Conservation (phyloP, 2,797 vertebrate genomes). For the Cottoperca gobio region DNA sequence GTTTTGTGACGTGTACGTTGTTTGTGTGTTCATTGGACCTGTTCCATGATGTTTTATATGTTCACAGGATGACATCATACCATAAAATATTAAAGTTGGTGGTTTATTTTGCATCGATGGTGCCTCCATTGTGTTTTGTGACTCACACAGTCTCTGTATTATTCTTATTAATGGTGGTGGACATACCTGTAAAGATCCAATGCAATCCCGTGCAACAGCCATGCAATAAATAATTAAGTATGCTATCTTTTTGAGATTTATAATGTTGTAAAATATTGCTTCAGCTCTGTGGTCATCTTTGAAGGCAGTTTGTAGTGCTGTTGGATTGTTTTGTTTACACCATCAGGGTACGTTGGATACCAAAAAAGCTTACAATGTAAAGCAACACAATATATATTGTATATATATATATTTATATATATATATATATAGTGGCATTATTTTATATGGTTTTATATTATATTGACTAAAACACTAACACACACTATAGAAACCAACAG, state of each 20-base stretch:
- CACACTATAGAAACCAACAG: not conserved
- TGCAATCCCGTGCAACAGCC: slow-evolving; percentile 43
- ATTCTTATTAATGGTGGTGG: slow-evolving; percentile 34
- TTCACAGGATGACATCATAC: not conserved
- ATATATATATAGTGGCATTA: not conserved
- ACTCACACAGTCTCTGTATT: slow-evolving; percentile 1
- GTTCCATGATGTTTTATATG: not conserved
- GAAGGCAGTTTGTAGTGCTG: not conserved
- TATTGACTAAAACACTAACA: not conserved
- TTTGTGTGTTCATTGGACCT: slow-evolving; percentile 6
- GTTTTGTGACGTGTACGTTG: not conserved
- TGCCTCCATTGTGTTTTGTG: not conserved
- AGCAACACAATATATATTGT: not conserved
- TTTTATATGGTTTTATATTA: not conserved
- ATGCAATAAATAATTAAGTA: slow-evolving; percentile 31
- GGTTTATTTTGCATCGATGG: not conserved
- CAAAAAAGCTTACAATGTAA: not conserved
- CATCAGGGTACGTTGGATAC: not conserved
- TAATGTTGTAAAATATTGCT: slow-evolving; percentile 22
- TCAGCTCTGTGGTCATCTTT: not conserved
- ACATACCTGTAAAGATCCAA: slow-evolving; percentile 38
- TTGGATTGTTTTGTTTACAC: slow-evolving; percentile 1
- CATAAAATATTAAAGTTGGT: not conserved
- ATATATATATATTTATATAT: too few species aligned
- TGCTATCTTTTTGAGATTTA: not conserved